phyloP scores from a whole-genome alignment of 2,797 vertebrate genomes.

The Characodon lateralis region DNA sequence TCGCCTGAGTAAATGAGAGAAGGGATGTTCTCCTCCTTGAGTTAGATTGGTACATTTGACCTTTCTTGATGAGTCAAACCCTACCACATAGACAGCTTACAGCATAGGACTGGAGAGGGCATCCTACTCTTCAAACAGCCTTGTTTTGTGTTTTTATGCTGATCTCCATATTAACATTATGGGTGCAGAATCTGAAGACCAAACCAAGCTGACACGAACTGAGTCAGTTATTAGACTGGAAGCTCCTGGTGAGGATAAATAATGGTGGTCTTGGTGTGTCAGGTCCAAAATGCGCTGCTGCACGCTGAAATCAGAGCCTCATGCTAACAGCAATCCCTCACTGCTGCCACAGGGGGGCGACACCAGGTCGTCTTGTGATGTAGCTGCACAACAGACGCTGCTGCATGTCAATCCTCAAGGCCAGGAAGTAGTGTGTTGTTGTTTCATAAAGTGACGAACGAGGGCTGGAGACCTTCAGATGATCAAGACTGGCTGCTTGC shows the following conservation, averaged over 20 bases:
- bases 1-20: too few relatives aligned
- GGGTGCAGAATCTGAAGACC: background rate
- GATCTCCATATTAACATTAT: too few relatives aligned
- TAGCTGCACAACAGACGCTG: background rate
- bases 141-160: background rate
- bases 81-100: too few relatives aligned
- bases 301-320: slow-evolving; percentile 27
- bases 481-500: background rate
- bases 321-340: slow-evolving; percentile 2
- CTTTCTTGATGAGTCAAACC: too few relatives aligned
- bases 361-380: background rate
- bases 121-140: too few relatives aligned
- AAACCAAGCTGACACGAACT: background rate
- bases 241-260: background rate
- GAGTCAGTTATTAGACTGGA: background rate
- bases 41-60: too few relatives aligned
- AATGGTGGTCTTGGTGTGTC: slow-evolving; percentile 41
- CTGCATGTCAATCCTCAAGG: slow-evolving; percentile 5
- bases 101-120: too few relatives aligned
- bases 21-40: too few relatives aligned
- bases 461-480: background rate
- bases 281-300: slow-evolving; percentile 46
- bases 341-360: slow-evolving; percentile 29
- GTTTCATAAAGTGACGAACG: background rate
- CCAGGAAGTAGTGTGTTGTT: too few relatives aligned